Conservation (phyloP, 2,888 invertebrate species). For the Selenia dentaria region DNA sequence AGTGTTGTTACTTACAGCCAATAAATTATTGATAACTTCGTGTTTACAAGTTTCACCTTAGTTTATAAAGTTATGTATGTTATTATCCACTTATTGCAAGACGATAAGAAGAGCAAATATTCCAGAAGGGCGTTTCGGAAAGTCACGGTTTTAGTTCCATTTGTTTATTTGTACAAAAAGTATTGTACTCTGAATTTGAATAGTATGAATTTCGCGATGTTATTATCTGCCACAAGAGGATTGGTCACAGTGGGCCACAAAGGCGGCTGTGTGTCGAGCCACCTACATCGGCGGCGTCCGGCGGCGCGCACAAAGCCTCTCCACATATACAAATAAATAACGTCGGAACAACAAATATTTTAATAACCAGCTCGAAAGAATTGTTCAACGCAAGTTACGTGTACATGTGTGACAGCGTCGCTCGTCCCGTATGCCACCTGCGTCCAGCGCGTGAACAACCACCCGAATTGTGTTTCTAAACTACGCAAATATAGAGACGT, state of each 20-base stretch:
- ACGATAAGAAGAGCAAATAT: not conserved
- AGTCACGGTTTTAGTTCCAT: constrained; percentile 11
- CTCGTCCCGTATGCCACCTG: constrained; percentile 57
- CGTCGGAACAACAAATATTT: constrained; percentile 82
- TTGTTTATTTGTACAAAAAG: constrained; percentile 38
- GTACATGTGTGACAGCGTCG: constrained; percentile 65
- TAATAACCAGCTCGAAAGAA: constrained; percentile 80
- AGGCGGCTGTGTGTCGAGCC: constrained; percentile 52
- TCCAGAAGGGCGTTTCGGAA: constrained; percentile 25
- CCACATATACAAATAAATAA: constrained; percentile 81
- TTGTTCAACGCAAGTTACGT: constrained; percentile 71
- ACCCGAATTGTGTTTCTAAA: constrained; percentile 28
- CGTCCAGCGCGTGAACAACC: constrained; percentile 30
- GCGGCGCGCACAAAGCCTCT: constrained; percentile 73
- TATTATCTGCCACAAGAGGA: constrained; percentile 67
- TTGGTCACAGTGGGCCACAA: constrained; percentile 74
- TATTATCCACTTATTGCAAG: not conserved
- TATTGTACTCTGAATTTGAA: constrained; percentile 38
- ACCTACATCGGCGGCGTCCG: constrained; percentile 62
- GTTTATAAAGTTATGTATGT: constrained; percentile 4
- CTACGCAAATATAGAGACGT: constrained; percentile 25
- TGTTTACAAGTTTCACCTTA: constrained; percentile 6
- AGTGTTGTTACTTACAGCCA: constrained; percentile 18
- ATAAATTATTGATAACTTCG: constrained; percentile 5
- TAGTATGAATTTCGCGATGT: constrained; percentile 63